Percentiles rank a stretch among this genome's conserved stretches.
phyloP scores from a whole-genome alignment of 2,888 invertebrate genomes.

The Agrotis clavis region DNA sequence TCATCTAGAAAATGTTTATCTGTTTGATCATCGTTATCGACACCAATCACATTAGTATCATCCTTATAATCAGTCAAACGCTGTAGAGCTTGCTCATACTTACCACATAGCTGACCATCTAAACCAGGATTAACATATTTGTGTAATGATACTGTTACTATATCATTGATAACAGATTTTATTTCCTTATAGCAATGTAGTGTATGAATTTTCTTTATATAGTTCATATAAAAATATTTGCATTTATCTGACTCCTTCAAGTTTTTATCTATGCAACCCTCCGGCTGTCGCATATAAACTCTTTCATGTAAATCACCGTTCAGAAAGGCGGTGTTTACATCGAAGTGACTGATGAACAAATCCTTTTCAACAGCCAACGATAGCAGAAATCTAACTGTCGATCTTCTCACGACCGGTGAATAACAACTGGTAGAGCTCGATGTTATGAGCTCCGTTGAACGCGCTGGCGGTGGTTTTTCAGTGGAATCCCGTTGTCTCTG shows the following conservation, averaged over 20 bases:
- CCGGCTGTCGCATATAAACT: too few relatives aligned
- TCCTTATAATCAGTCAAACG: slow-evolving; percentile 1
- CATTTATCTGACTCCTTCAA: slow-evolving; percentile 4
- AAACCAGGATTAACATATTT: neutral
- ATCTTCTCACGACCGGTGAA: too few relatives aligned
- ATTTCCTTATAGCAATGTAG: slow-evolving; percentile 8
- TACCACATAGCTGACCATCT: neutral
- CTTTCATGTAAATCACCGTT: too few relatives aligned
- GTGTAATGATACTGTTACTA: slow-evolving; percentile 1
- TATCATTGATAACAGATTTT: slow-evolving; percentile 9
- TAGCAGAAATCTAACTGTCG: too few relatives aligned
- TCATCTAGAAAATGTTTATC: slow-evolving; percentile 7
- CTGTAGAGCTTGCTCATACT: slow-evolving; percentile 12
- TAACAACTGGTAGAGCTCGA: too few relatives aligned
- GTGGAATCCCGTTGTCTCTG: too few relatives aligned
- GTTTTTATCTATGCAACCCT: too few relatives aligned
- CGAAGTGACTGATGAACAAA: too few relatives aligned
- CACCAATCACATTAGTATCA: neutral
- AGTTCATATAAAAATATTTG: slow-evolving; percentile 10
- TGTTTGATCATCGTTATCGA: slow-evolving; percentile 3
- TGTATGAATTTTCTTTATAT: neutral
- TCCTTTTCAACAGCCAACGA: too few relatives aligned
- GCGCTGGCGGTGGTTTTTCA: too few relatives aligned
- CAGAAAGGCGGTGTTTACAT: too few relatives aligned
- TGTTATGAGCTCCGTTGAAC: too few relatives aligned